Base-by-base conservation (phyloP, 2,113 vertebrate species). In the Pelodiscus sinensis region DNA sequence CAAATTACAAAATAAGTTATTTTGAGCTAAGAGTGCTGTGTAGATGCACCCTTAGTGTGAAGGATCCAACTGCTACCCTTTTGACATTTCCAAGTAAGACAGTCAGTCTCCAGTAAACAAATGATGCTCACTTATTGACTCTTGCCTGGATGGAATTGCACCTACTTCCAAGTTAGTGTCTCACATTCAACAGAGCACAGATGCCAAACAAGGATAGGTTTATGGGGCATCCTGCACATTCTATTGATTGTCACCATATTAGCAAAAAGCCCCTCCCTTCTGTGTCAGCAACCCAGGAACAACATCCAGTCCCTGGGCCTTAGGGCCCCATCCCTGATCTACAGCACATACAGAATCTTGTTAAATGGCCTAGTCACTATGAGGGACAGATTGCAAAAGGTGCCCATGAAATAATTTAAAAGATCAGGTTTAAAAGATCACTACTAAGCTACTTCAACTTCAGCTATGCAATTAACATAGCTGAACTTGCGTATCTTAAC, bases 51-150 rank as follows among this genome's bases (percentile, higher is more conserved):
- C 44, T 44, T 44, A 44, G 44, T 6, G 92, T 90, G 95, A 96
- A 94, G 95, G 90, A 92, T 80, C 94, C 95, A 94, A 95, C 95
- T 96, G 94, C 89, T 95, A 90, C 89, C 50, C 92, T 96, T 95
- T 96, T 94, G 95, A 10, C 92, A 95, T 97, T 97, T 94, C 92
- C 95, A 94, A 96, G 95, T 93, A 94, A 91, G 94, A 94, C 91
- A 82, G 71, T 44, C 44, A 44, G 86, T 86, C 93, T 96, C 84
- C 55, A 94, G 92, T 92, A 96, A 96, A 97, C 87, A 96, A 95
- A 96, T 65, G 85, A 95, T 90, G 92, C 94, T 96, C 96, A 96
- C 92, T 96, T 80, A 92, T 87, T 97, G 92, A 94, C 92, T 86
- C 88, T 97, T 94, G 96, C 93, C 96, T 96, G 71, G 79, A 90